These are phyloP conservation scores for Excalfactoria chinensis DNA, from an alignment of 2,113 vertebrate species.

Conservation along the genomic window DNA sequence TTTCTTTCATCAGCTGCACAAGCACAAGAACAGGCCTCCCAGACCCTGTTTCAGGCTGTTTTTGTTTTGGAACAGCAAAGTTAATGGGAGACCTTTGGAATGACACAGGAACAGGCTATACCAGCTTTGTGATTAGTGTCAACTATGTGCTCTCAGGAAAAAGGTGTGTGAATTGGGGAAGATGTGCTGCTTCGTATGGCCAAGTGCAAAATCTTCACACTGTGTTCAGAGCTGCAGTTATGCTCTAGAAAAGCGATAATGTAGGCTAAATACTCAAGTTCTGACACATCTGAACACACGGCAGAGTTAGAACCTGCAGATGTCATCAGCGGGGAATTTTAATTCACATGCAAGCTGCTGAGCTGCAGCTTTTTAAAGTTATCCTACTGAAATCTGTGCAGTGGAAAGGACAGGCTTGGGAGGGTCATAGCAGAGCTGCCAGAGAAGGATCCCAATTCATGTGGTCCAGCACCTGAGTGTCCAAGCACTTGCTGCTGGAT, in stretches of 20 bases:
- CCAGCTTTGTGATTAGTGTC: background rate
- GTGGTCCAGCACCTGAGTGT: background rate
- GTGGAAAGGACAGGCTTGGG: background rate
- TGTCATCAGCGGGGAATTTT: background rate
- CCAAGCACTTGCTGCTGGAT: background rate
- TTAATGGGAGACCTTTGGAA: accelerated
- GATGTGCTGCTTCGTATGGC: background rate
- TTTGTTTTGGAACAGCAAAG: background rate
- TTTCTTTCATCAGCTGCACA: background rate
- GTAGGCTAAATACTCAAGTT: background rate
- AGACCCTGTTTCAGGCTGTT: background rate
- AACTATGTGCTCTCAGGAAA: background rate
- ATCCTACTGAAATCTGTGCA: background rate
- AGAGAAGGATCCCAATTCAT: background rate
- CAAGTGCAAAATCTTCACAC: background rate
- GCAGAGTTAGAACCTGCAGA: background rate
- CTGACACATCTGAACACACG: background rate
- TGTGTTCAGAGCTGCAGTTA: background rate
- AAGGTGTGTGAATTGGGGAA: background rate
- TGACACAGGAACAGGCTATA: background rate
- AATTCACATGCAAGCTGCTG: background rate
- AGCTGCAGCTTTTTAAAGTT: background rate
- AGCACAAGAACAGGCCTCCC: background rate
- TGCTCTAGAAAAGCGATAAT: background rate
- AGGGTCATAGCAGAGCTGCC: background rate